Base-by-base conservation (phyloP, 2,888 invertebrate genomes). In the Nudaria mundana region DNA sequence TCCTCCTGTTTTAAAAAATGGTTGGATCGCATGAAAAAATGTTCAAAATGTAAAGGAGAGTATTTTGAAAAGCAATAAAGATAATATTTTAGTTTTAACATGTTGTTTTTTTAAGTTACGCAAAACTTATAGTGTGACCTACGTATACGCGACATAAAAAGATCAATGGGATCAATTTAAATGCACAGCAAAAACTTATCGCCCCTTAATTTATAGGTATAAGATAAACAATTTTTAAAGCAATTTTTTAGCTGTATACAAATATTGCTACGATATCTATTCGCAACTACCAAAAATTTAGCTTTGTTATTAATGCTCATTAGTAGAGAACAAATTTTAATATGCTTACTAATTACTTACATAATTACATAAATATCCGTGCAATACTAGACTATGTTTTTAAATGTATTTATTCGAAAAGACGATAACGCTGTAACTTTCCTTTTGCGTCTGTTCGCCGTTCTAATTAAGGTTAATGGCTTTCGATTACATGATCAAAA, bases 391-490 rank as follows among this genome's bases (percentile, higher is more conserved):
- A 41, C 42, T 37, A 35, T 36, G 28, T 22, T 36, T 41, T 20
- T 32, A 34, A 28, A 28, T 20, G 20, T 11, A 14, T 24, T 29
- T 32, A 29, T 37, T 37, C 37, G 15, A 24, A 29, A 15, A 30
- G 22, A 15, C 37, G 30, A 30, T 16, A 14, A 28, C 15, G 13
- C 26, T 26, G 24, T 26, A 14, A 26, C 14, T 28, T 28, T 14
- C 28, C 28, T 28, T 25, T 14, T 5, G 7, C 28, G n/a, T 28
- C 28, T 15, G 13, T 14, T 28, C 28, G 45, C 18, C 40, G 37
- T 45, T 53, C 43, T 58, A 54, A 56, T 63, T 54, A 52, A 49
- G 52, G 52, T 48, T 64, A 63, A 58, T 64, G 51, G 46, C 47
- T 46, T 54, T 59, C 39, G 35, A 48, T 56, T 56, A 52, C 48